Evolutionary conservation across 2,888 invertebrate species (phyloP).

Genomic region (Helicoverpa assulta): DNA sequence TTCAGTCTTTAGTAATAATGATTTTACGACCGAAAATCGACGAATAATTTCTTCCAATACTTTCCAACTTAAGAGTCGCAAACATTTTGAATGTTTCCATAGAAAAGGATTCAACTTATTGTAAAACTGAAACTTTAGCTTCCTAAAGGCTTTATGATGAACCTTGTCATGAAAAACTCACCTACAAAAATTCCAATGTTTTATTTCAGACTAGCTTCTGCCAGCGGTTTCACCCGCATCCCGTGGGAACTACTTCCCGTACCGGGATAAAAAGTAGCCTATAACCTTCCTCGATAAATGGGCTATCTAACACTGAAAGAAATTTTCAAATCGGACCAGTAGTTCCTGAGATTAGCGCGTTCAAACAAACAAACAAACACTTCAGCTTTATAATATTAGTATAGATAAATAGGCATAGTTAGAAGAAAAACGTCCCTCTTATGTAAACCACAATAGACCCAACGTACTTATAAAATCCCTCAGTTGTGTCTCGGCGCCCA

Average conservation of each 20-base stretch:
- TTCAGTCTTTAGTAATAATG: no score
- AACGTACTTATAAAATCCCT: slow-evolving; percentile 34
- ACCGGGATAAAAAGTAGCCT: no score
- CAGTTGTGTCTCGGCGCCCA: slow-evolving; percentile 30
- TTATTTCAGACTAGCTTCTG: no score
- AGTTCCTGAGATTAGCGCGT: no score
- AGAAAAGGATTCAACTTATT: slow-evolving; percentile 41
- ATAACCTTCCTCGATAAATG: no score
- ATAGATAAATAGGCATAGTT: slow-evolving; percentile 2
- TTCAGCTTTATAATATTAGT: no score
- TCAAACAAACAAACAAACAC: no score
- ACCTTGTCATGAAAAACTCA: not conserved
- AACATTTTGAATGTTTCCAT: slow-evolving; percentile 10
- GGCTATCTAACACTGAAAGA: no score
- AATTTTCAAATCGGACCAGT: no score
- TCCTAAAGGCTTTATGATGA: slow-evolving; percentile 23
- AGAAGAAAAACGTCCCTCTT: slow-evolving; percentile 17
- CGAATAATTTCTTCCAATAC: slow-evolving; percentile 26
- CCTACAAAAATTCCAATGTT: no score
- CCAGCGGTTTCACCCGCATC: no score
- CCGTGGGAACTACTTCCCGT: no score
- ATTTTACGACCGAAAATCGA: not conserved
- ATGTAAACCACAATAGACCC: slow-evolving; percentile 23
- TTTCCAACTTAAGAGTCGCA: slow-evolving; percentile 17
- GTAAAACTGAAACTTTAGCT: slow-evolving; percentile 31